Evolutionary conservation across 2,113 vertebrate species (phyloP), one percentile per base, ranked within the genome.

Genomic region (Noturus placidus): DNA sequence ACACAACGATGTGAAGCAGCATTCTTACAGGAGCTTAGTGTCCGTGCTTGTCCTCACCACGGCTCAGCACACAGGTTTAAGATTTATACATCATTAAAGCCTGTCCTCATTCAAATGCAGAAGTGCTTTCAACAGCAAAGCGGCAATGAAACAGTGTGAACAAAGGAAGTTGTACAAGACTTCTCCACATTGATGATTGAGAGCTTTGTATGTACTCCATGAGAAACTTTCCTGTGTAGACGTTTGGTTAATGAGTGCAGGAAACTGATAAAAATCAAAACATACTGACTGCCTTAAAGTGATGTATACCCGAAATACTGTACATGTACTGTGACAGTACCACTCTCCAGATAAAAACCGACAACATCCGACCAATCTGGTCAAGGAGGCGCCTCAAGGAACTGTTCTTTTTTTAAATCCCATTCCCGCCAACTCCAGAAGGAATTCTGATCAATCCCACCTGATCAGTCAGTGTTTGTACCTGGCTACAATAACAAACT

Each of bases 191-290:
- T 42, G 56, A 82, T 61, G 30, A 61, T 8, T 27, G 56, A 13
- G 0, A 27, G 56, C 79, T 82, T 61, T 42, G 79, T 56, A 59
- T 59, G 1, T 56, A 6, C 79, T 25, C 30, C 15, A 56, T 57
- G 20, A 61, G 56, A 82, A 82, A 61, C 33, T 82, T 61, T 82
- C 56, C 56, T 38, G 56, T 9, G 79, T 59, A 57, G 78, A 54
- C 30, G 54, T 38, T 25, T 38, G 30, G 79, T 81, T 81, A 81
- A 81, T 11, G 54, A 56, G 15, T 25, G 54, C 30, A 81, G 54
- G 54, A 61, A 82, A 61, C 56, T 35, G 57, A 61, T 54, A 9
- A 30, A 79, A 79, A 79, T 30, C 50, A 33, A 78, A 52, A 30
- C 76, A 17, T 17, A 17, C 27, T 27, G 72, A 76, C 22, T 14